These are phyloP conservation scores for Triplophysa yarkandensis DNA, from an alignment of 2,797 vertebrate species.

Conservation along the genomic window DNA sequence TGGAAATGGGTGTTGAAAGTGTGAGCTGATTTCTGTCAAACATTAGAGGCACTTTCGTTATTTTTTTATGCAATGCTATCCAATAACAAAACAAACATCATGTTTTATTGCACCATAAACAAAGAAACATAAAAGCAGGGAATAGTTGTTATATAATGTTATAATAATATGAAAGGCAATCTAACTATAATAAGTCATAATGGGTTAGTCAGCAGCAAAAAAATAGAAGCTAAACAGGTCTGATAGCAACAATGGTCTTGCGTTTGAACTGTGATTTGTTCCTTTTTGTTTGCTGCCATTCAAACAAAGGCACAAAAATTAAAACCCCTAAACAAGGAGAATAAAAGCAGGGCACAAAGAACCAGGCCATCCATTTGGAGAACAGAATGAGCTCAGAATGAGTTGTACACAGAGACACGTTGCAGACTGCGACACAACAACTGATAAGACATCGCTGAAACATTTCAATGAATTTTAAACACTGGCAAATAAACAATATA, in stretches of 20 bases:
- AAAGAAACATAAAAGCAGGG: background rate
- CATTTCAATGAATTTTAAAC: too few relatives aligned
- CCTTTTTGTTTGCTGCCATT: slow-evolving; percentile 1
- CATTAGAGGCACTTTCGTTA: background rate
- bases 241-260: background rate
- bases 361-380: background rate
- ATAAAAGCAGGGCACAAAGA: background rate
- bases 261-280: slow-evolving; percentile 14
- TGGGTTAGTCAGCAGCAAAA: background rate
- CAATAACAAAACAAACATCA: slow-evolving; percentile 2
- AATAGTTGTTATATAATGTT: background rate
- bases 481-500: background rate
- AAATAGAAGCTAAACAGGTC: background rate
- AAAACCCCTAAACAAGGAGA: background rate
- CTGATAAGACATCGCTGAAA: background rate
- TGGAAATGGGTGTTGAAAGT: slow-evolving; percentile 5
- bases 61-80: too few relatives aligned
- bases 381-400: background rate
- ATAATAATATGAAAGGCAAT: background rate
- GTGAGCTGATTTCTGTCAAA: slow-evolving; percentile 6
- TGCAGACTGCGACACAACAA: background rate
- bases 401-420: background rate
- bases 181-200: background rate
- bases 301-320: slow-evolving; percentile 2
- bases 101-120: slow-evolving; percentile 22